Conservation (phyloP, 2,113 vertebrate genomes). For the Psammodynastes pulverulentus region DNA sequence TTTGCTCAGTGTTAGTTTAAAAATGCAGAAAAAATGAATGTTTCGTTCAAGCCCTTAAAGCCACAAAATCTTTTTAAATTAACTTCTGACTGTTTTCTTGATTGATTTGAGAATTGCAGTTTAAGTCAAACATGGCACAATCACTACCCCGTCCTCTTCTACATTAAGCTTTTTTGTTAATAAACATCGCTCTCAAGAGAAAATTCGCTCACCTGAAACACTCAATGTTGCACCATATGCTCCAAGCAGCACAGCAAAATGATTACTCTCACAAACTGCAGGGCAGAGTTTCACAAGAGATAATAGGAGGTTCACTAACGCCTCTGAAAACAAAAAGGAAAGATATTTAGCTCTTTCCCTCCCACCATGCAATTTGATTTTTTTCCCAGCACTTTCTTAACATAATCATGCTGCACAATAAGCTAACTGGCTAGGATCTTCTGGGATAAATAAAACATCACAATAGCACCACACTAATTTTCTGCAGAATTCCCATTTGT, state of each 20-base stretch:
- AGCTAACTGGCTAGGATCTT: background rate
- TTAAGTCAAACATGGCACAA: background rate
- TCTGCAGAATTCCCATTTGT: background rate
- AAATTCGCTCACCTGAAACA: constrained; percentile 71
- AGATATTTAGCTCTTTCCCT: constrained; percentile 8
- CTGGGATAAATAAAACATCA: background rate
- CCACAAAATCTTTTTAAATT: background rate
- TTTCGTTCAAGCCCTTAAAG: background rate
- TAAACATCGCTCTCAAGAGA: constrained; percentile 2
- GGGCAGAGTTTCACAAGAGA: constrained; percentile 79
- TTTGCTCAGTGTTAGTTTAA: background rate
- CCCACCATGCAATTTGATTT: background rate
- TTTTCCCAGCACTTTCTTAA: background rate
- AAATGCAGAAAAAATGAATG: background rate
- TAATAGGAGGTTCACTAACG: constrained; percentile 79
- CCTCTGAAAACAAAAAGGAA: constrained; percentile 70
- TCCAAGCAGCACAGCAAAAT: constrained; percentile 86
- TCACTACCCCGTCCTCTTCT: background rate
- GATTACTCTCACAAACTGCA: constrained; percentile 77
- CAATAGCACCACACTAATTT: background rate
- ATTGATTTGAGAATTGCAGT: background rate
- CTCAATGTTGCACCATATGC: constrained; percentile 87
- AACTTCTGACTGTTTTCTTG: background rate
- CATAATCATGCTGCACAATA: background rate
- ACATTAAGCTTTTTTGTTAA: background rate